phyloP scores from a whole-genome alignment of 2,888 invertebrate genomes.

The Tenthredo scrophulariae region DNA sequence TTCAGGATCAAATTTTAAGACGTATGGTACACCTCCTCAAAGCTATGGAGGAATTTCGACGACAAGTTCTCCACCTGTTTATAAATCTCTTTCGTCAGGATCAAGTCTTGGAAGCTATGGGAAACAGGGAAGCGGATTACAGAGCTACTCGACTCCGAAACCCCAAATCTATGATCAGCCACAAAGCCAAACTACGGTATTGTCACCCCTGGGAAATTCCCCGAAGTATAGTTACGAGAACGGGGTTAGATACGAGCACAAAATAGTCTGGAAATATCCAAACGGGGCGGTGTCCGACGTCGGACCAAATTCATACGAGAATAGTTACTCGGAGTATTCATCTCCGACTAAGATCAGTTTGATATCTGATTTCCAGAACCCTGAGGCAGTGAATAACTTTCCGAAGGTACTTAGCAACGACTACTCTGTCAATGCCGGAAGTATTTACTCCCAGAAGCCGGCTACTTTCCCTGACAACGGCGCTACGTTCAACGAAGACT shows the following conservation, averaged over 20 bases:
- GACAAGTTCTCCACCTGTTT: not conserved
- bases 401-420: conserved; percentile 60
- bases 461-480: conserved; percentile 70
- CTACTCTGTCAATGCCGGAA: conserved; percentile 59
- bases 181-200: conserved; percentile 26
- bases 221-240: conserved; percentile 73
- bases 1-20: conserved; percentile 18
- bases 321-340: conserved; percentile 58
- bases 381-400: conserved; percentile 45
- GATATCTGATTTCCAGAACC: not conserved
- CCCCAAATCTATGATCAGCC: not conserved
- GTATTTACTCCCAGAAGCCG: conserved; percentile 72
- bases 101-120: not conserved
- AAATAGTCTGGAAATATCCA: conserved; percentile 76
- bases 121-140: not conserved
- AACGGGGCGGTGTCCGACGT: conserved; percentile 72
- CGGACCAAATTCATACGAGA: conserved; percentile 70
- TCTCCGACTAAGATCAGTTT: conserved; percentile 21
- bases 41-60: conserved; percentile 8
- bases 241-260: conserved; percentile 74
- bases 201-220: conserved; percentile 57
- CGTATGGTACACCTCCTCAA: not conserved
- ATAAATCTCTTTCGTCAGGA: conserved; percentile 5
- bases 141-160: conserved; percentile 40
- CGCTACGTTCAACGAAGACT: not conserved